phyloP scores from a whole-genome alignment of 92 coral and sea anemone species.

The Zoanthus gigantus region DNA sequence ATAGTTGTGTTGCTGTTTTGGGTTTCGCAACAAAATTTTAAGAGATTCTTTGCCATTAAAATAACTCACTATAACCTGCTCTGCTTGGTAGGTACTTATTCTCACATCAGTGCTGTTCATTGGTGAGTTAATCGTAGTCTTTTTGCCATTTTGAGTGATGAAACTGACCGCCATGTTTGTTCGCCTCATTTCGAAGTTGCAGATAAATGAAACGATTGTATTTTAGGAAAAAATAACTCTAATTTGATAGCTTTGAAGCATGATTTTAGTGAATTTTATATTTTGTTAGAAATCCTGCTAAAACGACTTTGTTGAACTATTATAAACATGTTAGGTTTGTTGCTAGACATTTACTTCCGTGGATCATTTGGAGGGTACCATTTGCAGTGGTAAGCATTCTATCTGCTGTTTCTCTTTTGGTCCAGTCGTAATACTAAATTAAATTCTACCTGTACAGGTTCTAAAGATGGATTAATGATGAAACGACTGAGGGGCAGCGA shows the following conservation, averaged over 20 bases:
- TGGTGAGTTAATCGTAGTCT: not conserved
- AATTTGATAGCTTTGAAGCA: not conserved
- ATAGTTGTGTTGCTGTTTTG: slow-evolving; percentile 52
- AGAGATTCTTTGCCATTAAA: slow-evolving; percentile 2
- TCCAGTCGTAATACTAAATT: not conserved
- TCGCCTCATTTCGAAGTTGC: slow-evolving; percentile 15
- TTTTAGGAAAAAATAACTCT: not conserved
- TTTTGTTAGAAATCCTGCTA: not conserved
- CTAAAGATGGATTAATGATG: slow-evolving; percentile 33
- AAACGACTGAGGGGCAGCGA: not conserved
- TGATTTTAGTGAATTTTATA: not conserved
- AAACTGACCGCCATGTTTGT: slow-evolving; percentile 46
- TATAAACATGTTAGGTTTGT: not conserved
- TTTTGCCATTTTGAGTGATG: slow-evolving; percentile 23
- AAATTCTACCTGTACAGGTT: slow-evolving; percentile 1
- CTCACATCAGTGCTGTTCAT: not conserved
- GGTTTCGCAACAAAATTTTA: slow-evolving; percentile 42
- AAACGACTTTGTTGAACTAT: not conserved
- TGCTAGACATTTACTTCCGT: slow-evolving; percentile 29
- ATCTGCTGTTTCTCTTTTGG: not conserved
- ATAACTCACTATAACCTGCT: not conserved
- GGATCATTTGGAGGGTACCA: not conserved
- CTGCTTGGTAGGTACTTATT: slow-evolving; percentile 23
- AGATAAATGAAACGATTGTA: not conserved
- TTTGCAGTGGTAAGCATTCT: not conserved